Evolutionary conservation across 2,113 vertebrate species (phyloP).

Genomic region (Corythornis cristatus): DNA sequence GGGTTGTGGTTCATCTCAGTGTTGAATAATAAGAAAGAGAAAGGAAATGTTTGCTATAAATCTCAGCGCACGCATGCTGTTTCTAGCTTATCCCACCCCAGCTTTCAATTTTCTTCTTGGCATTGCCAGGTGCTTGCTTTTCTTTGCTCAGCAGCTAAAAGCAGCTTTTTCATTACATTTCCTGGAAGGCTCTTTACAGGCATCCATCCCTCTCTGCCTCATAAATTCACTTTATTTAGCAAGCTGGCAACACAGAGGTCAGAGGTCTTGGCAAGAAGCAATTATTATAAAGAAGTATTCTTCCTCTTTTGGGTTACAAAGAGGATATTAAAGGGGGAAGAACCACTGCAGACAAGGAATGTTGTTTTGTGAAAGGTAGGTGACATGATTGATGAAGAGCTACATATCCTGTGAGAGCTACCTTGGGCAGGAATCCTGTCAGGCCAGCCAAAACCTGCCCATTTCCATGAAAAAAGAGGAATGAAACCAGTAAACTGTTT

Average conservation of each 20-base stretch:
- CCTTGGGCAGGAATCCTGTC: background rate
- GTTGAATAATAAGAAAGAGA: constrained; percentile 62
- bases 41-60: constrained; percentile 56
- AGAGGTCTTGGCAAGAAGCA: constrained; percentile 52
- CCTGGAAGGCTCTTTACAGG: constrained; percentile 55
- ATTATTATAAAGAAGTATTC: constrained; percentile 31
- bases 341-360: background rate
- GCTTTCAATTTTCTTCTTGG: constrained; percentile 64
- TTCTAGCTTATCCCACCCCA: constrained; percentile 28
- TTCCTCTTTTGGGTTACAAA: constrained; percentile 20
- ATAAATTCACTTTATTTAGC: constrained; percentile 69
- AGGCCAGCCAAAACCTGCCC: background rate
- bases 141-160: constrained; percentile 59
- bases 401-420: background rate
- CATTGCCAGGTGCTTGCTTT: constrained; percentile 18
- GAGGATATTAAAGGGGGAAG: background rate
- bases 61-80: background rate
- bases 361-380: background rate
- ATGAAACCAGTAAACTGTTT: background rate
- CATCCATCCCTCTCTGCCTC: constrained; percentile 50
- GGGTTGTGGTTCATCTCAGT: constrained; percentile 25
- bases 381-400: background rate
- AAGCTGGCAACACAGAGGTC: constrained; percentile 3
- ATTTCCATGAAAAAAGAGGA: background rate
- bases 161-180: constrained; percentile 67